Evolutionary conservation across 2,888 invertebrate genomes (phyloP).

Genomic region (Syrista parreyssii): DNA sequence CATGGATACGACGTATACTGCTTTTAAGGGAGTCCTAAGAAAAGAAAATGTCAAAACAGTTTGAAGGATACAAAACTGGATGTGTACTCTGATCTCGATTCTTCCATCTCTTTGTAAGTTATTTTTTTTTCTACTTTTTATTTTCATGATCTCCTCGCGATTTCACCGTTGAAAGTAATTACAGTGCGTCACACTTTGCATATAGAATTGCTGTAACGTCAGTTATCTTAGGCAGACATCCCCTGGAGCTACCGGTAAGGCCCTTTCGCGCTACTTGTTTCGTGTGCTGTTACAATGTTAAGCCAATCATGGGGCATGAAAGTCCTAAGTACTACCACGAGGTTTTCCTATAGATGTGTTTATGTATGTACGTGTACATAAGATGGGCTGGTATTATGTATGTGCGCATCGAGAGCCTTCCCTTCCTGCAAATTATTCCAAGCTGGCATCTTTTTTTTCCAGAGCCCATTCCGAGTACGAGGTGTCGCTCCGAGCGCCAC

Average conservation of each 20-base stretch:
- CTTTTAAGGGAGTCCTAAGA: background rate
- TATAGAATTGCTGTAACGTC: background rate
- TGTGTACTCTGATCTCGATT: background rate
- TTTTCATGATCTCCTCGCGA: background rate
- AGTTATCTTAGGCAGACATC: background rate
- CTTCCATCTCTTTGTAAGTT: background rate
- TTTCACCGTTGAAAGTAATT: slow-evolving; percentile 1
- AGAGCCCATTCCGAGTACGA: background rate
- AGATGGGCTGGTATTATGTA: background rate
- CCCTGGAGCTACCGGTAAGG: background rate
- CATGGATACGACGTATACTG: background rate
- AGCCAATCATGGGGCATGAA: background rate
- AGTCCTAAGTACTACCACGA: background rate
- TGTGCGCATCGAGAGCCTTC: background rate
- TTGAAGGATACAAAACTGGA: background rate
- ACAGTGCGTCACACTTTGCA: slow-evolving; percentile 1
- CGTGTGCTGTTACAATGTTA: background rate
- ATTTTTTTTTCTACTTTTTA: background rate
- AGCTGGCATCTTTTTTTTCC: background rate
- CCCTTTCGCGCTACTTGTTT: background rate
- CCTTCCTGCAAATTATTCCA: background rate
- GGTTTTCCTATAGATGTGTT: background rate
- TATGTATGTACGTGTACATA: background rate
- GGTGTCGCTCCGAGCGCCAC: background rate
- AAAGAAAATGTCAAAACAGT: background rate